Evolutionary conservation across 2,797 vertebrate species (phyloP).

Genomic region (Sebastes minor): DNA sequence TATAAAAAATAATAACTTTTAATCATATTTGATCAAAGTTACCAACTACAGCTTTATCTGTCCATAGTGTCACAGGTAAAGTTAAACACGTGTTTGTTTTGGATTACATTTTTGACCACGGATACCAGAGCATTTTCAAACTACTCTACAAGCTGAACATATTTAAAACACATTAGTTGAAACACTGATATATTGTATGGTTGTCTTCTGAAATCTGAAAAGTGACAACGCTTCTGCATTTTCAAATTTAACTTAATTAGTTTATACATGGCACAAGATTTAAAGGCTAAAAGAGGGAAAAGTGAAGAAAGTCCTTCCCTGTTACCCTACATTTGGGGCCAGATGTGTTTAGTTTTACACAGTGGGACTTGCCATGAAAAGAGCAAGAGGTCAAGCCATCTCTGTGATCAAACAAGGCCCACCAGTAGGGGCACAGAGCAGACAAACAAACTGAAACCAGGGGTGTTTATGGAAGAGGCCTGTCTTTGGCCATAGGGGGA

Average conservation of each 20-base stretch:
- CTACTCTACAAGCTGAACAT: neutral
- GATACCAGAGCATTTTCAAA: neutral
- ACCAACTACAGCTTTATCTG: no score
- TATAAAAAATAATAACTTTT: no score
- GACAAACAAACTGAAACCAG: slow-evolving; percentile 54
- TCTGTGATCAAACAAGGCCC: slow-evolving; percentile 42
- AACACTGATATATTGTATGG: neutral
- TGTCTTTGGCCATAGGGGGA: slow-evolving; percentile 6
- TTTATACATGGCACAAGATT: neutral
- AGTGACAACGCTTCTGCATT: neutral
- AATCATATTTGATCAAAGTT: no score
- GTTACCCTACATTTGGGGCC: neutral
- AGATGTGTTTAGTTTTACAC: slow-evolving; percentile 17
- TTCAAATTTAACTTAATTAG: neutral
- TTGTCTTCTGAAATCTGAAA: neutral
- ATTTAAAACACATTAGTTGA: neutral
- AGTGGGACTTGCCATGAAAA: neutral
- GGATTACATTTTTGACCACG: neutral
- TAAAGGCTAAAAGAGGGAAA: neutral
- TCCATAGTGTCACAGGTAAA: neutral
- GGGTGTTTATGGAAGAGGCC: slow-evolving; percentile 45
- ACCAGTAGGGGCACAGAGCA: slow-evolving; percentile 9
- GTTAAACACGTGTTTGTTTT: neutral
- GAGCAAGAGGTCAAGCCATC: neutral
- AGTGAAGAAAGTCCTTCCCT: neutral